Conservation (phyloP, 2,113 vertebrate species). For the Scartelaos histophorus region DNA sequence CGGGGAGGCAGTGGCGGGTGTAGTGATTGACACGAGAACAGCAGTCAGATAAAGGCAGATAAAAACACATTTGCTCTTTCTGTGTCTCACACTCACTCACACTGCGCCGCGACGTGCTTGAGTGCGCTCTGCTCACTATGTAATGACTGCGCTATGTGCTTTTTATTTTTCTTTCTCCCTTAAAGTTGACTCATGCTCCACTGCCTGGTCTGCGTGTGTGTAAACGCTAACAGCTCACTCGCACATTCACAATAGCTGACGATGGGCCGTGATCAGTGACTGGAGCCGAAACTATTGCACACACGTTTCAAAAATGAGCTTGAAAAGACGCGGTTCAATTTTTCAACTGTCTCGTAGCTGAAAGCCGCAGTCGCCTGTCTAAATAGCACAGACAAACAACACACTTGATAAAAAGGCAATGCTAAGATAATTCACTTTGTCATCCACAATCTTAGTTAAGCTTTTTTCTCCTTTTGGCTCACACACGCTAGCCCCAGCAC, state of each 20-base stretch:
- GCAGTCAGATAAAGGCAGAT: constrained; percentile 26
- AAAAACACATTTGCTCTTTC: constrained; percentile 21
- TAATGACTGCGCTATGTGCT: constrained; percentile 63
- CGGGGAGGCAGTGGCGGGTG: constrained; percentile 8
- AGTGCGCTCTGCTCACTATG: constrained; percentile 54
- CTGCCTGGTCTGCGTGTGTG: constrained; percentile 35
- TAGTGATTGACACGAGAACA: constrained; percentile 46
- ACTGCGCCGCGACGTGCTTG: constrained; percentile 46
- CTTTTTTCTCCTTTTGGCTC: constrained; percentile 28
- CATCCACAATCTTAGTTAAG: constrained; percentile 39
- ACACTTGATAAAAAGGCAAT: constrained; percentile 32
- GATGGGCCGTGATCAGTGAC: constrained; percentile 65
- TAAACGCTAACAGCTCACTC: constrained; percentile 58
- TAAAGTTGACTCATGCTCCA: constrained; percentile 59
- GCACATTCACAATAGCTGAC: constrained; percentile 61
- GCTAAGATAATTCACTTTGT: constrained; percentile 26
- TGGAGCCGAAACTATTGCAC: constrained; percentile 65
- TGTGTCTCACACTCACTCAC: constrained; percentile 18
- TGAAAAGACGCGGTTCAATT: constrained; percentile 65
- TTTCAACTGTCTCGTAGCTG: constrained; percentile 61
- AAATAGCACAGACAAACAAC: constrained; percentile 37
- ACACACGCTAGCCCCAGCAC: constrained; percentile 9
- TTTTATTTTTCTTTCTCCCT: constrained; percentile 59
- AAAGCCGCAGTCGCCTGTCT: constrained; percentile 53
- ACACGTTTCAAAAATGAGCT: constrained; percentile 64